Evolutionary conservation across 2,797 vertebrate genomes (phyloP).

Genomic region (Rallus crepitans): DNA sequence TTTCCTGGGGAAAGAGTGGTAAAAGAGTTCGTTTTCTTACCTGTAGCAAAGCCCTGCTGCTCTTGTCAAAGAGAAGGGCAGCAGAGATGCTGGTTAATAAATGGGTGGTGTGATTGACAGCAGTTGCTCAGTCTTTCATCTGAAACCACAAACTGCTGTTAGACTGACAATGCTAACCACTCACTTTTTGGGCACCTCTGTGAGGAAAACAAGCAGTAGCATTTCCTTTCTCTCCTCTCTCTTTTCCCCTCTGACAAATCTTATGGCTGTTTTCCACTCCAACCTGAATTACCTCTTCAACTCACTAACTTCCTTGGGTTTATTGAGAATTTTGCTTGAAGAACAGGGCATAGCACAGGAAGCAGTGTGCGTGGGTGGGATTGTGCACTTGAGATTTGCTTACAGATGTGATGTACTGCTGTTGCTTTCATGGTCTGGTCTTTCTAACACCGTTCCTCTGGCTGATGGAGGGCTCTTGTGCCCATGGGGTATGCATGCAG

Average conservation of each 20-base stretch:
- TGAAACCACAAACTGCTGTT: neutral
- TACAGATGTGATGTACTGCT: fast-evolving
- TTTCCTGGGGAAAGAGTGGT: neutral
- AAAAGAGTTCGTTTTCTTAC: neutral
- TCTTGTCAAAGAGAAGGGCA: neutral
- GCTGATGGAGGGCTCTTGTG: neutral
- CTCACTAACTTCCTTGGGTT: neutral
- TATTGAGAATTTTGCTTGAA: neutral
- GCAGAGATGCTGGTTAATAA: neutral
- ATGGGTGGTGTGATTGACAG: neutral
- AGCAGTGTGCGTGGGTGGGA: neutral
- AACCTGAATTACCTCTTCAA: neutral
- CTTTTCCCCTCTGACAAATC: fast-evolving
- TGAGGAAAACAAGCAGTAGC: neutral
- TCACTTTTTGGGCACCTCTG: neutral
- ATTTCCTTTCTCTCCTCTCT: neutral
- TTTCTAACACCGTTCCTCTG: neutral
- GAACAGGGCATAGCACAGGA: neutral
- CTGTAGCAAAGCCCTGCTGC: neutral
- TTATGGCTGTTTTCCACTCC: neutral
- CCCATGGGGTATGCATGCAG: fast-evolving
- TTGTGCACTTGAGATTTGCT: neutral
- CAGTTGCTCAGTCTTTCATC: neutral
- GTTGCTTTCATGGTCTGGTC: neutral
- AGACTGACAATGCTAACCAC: neutral